Evolutionary conservation across 2,888 invertebrate species (phyloP).

Genomic region (Sialis lutaria): DNA sequence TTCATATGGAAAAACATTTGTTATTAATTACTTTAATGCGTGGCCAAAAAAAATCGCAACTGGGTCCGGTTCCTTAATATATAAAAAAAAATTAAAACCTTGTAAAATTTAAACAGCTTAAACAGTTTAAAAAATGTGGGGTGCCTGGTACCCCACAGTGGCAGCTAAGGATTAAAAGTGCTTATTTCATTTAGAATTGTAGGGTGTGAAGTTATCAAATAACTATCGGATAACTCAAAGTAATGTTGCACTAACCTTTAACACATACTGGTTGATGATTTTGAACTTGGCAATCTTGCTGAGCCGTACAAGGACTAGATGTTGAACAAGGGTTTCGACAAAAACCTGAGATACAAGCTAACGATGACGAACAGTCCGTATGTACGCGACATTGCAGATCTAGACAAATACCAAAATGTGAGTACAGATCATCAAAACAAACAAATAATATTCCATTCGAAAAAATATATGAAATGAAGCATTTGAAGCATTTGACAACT

Average conservation of each 20-base stretch:
- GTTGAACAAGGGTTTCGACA: conserved; percentile 69
- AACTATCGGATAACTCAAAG: not conserved
- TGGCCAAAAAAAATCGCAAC: too few species aligned
- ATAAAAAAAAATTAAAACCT: too few species aligned
- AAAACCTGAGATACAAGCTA: conserved; percentile 61
- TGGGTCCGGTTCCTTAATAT: too few species aligned
- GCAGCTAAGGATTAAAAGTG: not conserved
- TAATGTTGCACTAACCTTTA: conserved; percentile 35
- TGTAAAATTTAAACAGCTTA: too few species aligned
- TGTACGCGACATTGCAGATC: conserved; percentile 66
- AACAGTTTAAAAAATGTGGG: too few species aligned
- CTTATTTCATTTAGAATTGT: not conserved
- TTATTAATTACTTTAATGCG: too few species aligned
- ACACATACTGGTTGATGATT: conserved; percentile 72
- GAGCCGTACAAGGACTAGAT: conserved; percentile 51
- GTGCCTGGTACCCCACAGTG: too few species aligned
- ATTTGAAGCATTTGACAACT: too few species aligned
- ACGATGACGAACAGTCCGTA: conserved; percentile 57
- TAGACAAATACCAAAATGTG: conserved; percentile 19
- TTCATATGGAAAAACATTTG: too few species aligned
- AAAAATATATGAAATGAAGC: too few species aligned
- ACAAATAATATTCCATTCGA: too few species aligned
- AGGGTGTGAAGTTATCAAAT: not conserved
- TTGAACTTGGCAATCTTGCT: conserved; percentile 67
- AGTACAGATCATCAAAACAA: too few species aligned